Evolutionary conservation across 2,797 vertebrate species (phyloP), one percentile per base, ranked within the genome.

Genomic region (Molossus alvarezi): DNA sequence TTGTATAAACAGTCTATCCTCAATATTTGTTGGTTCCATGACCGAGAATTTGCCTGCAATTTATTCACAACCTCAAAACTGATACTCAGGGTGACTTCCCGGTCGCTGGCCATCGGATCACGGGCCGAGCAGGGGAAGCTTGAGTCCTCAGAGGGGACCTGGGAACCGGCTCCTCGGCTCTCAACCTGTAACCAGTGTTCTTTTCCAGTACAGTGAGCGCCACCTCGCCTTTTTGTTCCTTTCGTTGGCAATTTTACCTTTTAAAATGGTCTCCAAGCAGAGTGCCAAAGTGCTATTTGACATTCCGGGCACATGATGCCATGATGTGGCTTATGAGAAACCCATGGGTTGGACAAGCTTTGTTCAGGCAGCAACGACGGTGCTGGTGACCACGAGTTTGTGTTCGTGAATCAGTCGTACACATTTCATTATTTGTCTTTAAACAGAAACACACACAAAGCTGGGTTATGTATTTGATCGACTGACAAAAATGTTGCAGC

Each of bases 401-500:
- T 60, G 33, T 41, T 58, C 69, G 71, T n/a, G 48, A 86, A 55
- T 53, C 69, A 86, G 62, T 33, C 18, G 15, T 1, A 53, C 53
- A 18, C 27, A 33, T 21, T 79, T 73, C 72, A 84, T 53, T 23
- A 77, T 53, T 84, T 48, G 7, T 51, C 23, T 29, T 64, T 82
- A 85, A 72, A 87, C 13, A 57, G 57, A 92, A 91, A 85, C 45
- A 91, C 48, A 67, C 17, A 45, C 15, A 76, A 45, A 83, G 37
- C 9, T 21, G 33, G 17, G 41, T 65, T 67, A 57, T 14, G 7
- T 82, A 73, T 65, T 80, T 80, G 7, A 71, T 53, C 15, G 5
- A 3, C 25, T 89, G 33, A 84, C 25, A 60, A 88, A 90, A 92
- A 81, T 23, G 9, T 76, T 82, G 5, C 25, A 29, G 23, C 51